Evolutionary conservation across 1,140 invertebrate genomes (phyloP), one percentile per base, ranked within the genome.

Genomic region (Pogonomyrmex californicus): DNA sequence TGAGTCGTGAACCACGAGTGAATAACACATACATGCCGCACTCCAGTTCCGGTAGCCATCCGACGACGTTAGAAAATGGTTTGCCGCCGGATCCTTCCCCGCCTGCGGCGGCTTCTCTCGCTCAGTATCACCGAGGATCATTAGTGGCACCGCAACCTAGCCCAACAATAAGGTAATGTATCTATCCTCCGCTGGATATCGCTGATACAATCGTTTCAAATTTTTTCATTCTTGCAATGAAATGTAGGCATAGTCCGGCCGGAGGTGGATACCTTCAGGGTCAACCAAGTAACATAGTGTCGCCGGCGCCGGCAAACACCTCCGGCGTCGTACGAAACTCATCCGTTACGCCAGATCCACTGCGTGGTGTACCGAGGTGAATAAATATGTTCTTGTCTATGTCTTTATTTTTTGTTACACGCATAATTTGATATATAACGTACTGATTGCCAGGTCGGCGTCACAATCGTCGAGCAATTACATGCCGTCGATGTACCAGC

Each of bases 141-240:
- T 79, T 94, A 30, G 93, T 93, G 6, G 89, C 93, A 4, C 94
- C 96, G 1, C 96, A 96, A 87, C 95, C 95, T 17, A 96, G 95
- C 90, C 94, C 96, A 10, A 95, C 95, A 30, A 95, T 96, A 78
- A 95, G 96, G 95, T 96, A 93, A 92, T 10, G 63, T 62, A 4
- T 82, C 33, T 68, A 23, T 49, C 86, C 47, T 23, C n/a, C 23
- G 2, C 4, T 1, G 1, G 6, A 60, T 33, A 2, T 9, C 23
- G 10, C 9, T 17, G 6, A 10, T 41, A 68, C 36, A 6, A 49
- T 14, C 62, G 23, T 47, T 87, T 51, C 9, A 87, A 78, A 49
- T 33, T 66, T 47, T 6, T 65, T 63, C 0, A 47, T 60, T 56
- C 36, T n/a, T 30, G 14, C 1, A 9, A 76, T 78, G 2, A 63